A percentile compares a stretch with the other conserved stretches of the same genome.
Conservation (phyloP, 2,797 vertebrate genomes). For the Moxostoma hubbsi region DNA sequence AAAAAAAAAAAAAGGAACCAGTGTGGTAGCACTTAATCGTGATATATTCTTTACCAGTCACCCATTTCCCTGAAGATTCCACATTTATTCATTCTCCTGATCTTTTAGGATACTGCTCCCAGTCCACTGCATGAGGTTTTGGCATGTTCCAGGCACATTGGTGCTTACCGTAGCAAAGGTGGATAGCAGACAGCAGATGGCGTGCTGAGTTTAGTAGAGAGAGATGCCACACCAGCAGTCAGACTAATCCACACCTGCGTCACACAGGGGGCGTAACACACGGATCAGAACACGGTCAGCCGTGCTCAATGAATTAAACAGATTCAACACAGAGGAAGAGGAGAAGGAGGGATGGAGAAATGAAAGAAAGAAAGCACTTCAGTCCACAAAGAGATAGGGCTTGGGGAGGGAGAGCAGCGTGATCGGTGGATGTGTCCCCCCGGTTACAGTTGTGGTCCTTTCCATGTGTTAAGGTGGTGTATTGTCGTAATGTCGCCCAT, state of each 20-base stretch:
- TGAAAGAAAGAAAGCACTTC: constrained; percentile 73
- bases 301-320: constrained; percentile 54
- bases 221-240: constrained; percentile 89
- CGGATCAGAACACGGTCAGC: constrained; percentile 83
- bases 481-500: constrained; percentile 50
- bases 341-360: constrained; percentile 59
- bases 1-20: constrained; percentile 25
- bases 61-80: constrained; percentile 22
- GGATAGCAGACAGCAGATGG: constrained; percentile 77
- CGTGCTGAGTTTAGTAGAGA: constrained; percentile 91
- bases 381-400: constrained; percentile 74
- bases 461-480: constrained; percentile 67
- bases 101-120: constrained; percentile 41
- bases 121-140: constrained; percentile 43
- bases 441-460: constrained; percentile 75
- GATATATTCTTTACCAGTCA: constrained; percentile 35
- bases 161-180: constrained; percentile 67
- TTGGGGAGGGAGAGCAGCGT: constrained; percentile 72
- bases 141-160: constrained; percentile 2
- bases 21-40: neutral
- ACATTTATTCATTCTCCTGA: constrained; percentile 37
- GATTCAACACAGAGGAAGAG: constrained; percentile 71
- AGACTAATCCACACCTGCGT: constrained; percentile 97
- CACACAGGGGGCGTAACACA: constrained; percentile 92
- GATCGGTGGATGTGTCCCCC: constrained; percentile 80